phyloP scores from a whole-genome alignment of 2,888 invertebrate genomes.

The Sinohyriopsis cumingii region DNA sequence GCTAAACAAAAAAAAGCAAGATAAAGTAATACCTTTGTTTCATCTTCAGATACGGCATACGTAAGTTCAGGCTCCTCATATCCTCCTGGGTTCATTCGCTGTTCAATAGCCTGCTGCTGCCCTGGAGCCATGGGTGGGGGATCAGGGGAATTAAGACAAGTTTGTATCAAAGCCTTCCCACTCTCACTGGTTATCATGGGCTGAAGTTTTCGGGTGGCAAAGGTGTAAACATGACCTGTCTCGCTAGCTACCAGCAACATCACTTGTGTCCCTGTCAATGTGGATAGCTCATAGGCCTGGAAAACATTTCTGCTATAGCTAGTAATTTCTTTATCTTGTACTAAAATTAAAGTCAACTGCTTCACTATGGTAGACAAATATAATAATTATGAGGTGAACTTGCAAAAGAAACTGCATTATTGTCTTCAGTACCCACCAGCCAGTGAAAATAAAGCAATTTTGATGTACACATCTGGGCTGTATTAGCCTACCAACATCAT shows the following conservation, averaged over 20 bases:
- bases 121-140: conserved; percentile 72
- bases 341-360: too few species aligned
- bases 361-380: too few species aligned
- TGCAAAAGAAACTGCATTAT: too few species aligned
- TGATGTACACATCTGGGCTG: too few species aligned
- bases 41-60: conserved; percentile 80
- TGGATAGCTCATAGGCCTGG: conserved; percentile 99
- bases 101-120: conserved; percentile 80
- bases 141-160: conserved; percentile 97
- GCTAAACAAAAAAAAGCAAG: too few species aligned
- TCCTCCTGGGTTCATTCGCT: conserved; percentile 97
- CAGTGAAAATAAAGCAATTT: too few species aligned
- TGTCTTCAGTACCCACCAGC: too few species aligned
- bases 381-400: too few species aligned
- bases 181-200: conserved; percentile 97
- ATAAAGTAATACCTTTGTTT: conserved; percentile 32
- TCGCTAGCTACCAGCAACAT: conserved; percentile 99
- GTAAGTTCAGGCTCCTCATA: conserved; percentile 99
- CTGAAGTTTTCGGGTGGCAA: conserved; percentile 94
- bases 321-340: neutral
- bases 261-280: conserved; percentile 98
- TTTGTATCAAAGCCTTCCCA: conserved; percentile 98
- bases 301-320: conserved; percentile 59
- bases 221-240: conserved; percentile 99
- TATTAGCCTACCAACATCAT: too few species aligned